phyloP scores from a whole-genome alignment of 35 echinoderm and acorn worm species.

The Strongylocentrotus purpuratus region DNA sequence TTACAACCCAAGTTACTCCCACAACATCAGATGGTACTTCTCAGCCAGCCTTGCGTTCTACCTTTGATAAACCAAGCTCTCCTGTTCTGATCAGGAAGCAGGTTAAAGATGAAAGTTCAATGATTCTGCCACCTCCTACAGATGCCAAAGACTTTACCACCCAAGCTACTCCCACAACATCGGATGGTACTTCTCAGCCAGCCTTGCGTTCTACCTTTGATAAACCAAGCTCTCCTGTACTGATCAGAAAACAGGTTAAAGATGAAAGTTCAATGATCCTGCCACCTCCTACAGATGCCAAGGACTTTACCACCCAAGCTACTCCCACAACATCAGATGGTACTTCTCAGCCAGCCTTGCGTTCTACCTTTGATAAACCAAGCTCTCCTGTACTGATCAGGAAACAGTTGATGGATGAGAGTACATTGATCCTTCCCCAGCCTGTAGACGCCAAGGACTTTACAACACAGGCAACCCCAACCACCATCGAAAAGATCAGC shows the following conservation, averaged over 20 bases:
- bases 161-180: background rate
- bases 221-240: background rate
- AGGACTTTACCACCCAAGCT: background rate
- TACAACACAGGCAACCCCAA: background rate
- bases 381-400: too few species aligned
- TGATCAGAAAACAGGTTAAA: background rate
- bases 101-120: background rate
- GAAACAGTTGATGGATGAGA: too few species aligned
- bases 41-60: background rate
- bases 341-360: background rate
- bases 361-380: too few species aligned
- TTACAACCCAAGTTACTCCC: background rate
- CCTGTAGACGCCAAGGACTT: background rate
- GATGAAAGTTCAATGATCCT: background rate
- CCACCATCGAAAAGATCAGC: background rate
- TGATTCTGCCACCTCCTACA: background rate
- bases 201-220: background rate
- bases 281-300: background rate
- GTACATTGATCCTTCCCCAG: background rate
- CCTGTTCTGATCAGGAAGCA: background rate
- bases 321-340: background rate
- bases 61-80: background rate
- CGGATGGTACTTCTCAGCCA: background rate
- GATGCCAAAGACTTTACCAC: constrained; percentile 3
- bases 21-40: background rate